Base-by-base conservation (phyloP, 1,140 invertebrate genomes). In the Drosophila kanapiae region DNA sequence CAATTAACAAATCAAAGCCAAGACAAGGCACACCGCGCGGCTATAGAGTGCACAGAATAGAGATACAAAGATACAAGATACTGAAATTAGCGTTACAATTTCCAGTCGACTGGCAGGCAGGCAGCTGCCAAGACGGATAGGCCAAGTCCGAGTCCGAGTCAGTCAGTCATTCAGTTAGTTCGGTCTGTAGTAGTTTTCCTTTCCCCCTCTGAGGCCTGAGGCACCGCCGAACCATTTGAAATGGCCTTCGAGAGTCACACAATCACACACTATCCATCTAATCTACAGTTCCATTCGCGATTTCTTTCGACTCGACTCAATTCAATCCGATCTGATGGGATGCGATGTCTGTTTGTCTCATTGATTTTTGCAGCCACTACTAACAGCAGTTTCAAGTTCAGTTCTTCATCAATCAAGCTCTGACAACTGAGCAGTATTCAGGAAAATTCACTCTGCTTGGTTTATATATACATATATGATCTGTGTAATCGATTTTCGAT, bases 21-120 rank as follows among this genome's bases (percentile, higher is more conserved):
- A 64, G 67, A 83, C 53, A 56, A 38, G 64, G 70, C 47, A 82
- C 80, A 62, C 38, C 35, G 68, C 59, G 47, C 33, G 31, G 27
- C 45, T 72, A 62, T 43, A 42, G 58, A 62, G 14, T 14, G 42
- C 53, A 58, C 31, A 37, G 54, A 72, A 74, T 64, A 45, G 31
- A 49, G 45, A 77, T 72, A 63, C 35, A 75, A 72, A 65, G 60
- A 57, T 80, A 57, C 69, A 62, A 56, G 59, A 60, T 65, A 58
- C 62, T 56, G 56, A 88, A 87, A 87, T 87, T 87, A 87, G 80
- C 84, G 83, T 80, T 87, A 87, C 84, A 88, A 80, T 87, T 88
- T 74, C 76, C 82, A 78, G 63, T 69, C 60, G 70, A 64, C 57
- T 45, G 51, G 69, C 71, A 53, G 48, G 48, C 53, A 54, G 51